phyloP scores from a whole-genome alignment of 2,797 vertebrate species.

The Syngnathus acus region DNA sequence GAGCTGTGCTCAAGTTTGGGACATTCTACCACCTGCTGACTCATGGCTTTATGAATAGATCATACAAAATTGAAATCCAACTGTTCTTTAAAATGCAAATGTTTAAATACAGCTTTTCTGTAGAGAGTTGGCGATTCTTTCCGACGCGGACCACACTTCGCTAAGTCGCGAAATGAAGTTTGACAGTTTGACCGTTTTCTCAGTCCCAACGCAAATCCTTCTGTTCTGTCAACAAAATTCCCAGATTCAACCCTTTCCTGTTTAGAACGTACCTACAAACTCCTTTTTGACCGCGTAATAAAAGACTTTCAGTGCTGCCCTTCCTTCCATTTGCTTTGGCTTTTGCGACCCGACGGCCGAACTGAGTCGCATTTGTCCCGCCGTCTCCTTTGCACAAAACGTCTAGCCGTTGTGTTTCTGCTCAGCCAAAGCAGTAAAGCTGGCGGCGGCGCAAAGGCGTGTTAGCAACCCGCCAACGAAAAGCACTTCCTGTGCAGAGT shows the following conservation, averaged over 20 bases:
- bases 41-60: no score
- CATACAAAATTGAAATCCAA: no score
- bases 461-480: background rate
- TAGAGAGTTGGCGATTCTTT: no score
- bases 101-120: no score
- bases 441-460: background rate
- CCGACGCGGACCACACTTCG: no score
- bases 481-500: conserved; percentile 1
- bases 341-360: background rate
- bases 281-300: background rate
- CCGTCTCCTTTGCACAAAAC: background rate
- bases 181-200: background rate
- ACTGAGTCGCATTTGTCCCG: background rate
- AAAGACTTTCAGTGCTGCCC: background rate
- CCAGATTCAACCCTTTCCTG: background rate
- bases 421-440: background rate
- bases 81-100: no score
- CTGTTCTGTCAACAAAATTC: background rate
- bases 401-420: background rate
- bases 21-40: background rate
- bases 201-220: background rate
- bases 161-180: background rate
- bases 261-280: background rate
- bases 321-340: conserved; percentile 11
- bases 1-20: background rate